phyloP scores from a whole-genome alignment of 2,113 vertebrate genomes.

The Zapornia atra region DNA sequence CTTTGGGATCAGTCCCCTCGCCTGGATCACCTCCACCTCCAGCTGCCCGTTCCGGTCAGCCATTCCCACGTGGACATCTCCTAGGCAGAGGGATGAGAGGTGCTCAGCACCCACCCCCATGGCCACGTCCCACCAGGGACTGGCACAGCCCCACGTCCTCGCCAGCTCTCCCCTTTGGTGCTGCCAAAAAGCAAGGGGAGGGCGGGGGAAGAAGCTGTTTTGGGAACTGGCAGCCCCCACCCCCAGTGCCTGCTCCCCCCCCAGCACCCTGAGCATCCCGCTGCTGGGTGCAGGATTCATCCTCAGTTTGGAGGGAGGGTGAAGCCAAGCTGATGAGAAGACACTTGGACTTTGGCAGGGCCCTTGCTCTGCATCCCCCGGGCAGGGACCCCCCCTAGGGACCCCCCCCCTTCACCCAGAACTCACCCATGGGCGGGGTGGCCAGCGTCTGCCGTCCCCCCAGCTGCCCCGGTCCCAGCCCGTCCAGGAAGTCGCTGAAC shows the following conservation, averaged over 20 bases:
- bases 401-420: background rate
- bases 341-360: background rate
- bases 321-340: background rate
- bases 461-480: constrained; percentile 95
- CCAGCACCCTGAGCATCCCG: background rate
- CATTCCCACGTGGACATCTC: constrained; percentile 90
- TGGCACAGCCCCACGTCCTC: background rate
- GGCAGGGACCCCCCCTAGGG: no score
- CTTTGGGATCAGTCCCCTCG: constrained; percentile 90
- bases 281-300: accelerated
- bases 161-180: background rate
- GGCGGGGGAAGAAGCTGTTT: background rate
- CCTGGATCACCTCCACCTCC: constrained; percentile 96
- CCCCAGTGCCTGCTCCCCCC: background rate
- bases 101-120: background rate
- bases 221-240: background rate
- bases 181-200: background rate
- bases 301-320: background rate
- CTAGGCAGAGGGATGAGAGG: constrained; percentile 51
- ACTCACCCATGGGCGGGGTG: constrained; percentile 95
- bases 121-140: background rate
- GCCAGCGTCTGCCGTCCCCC: constrained; percentile 95
- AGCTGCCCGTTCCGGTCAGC: constrained; percentile 92
- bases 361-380: background rate
- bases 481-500: constrained; percentile 97